phyloP scores from a whole-genome alignment of 2,888 invertebrate genomes.

The Boloria selene region DNA sequence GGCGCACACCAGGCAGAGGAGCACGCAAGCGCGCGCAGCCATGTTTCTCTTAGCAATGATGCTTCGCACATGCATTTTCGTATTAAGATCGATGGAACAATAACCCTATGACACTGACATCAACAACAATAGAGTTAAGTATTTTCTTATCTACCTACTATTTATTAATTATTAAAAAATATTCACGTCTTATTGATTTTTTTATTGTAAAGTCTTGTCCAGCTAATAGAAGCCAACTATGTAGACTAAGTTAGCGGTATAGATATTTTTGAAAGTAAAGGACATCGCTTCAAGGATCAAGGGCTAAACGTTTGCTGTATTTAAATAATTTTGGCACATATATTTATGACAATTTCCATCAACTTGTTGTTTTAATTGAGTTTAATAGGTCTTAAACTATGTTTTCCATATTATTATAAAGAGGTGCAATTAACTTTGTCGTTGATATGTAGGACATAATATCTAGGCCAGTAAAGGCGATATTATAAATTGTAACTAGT shows the following conservation, averaged over 20 bases:
- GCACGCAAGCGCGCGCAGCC: conserved; percentile 73
- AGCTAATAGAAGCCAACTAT: not conserved
- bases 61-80: conserved; percentile 44
- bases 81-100: conserved; percentile 45
- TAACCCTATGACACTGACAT: conserved; percentile 47
- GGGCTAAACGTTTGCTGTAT: conserved; percentile 1
- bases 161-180: not conserved
- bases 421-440: no score
- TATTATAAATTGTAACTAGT: no score
- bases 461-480: no score
- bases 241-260: not conserved
- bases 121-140: conserved; percentile 45
- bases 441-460: no score
- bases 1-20: conserved; percentile 52
- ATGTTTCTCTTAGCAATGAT: conserved; percentile 67
- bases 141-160: conserved; percentile 31
- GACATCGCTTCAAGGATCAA: not conserved
- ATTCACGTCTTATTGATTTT: not conserved
- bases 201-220: not conserved
- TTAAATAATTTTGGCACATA: not conserved
- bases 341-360: not conserved
- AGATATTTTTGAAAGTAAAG: conserved; percentile 7
- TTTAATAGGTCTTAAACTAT: no score
- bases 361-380: not conserved
- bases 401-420: no score